Evolutionary conservation across 2,797 vertebrate species (phyloP), one percentile per base, ranked within the genome.

Genomic region (Oceanodroma leucorhoa): DNA sequence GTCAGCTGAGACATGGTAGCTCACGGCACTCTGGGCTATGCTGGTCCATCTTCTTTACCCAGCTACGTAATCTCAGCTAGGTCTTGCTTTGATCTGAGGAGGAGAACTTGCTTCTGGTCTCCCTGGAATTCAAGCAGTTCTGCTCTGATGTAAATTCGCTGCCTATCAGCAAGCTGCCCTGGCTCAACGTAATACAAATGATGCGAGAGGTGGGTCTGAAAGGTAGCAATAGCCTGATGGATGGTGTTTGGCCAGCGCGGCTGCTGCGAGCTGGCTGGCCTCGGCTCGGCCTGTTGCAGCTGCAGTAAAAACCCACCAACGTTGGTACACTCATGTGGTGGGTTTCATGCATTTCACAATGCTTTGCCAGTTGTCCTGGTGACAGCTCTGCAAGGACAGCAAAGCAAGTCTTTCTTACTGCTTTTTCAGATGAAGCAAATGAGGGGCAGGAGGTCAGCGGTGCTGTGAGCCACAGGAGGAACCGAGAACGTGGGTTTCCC

Each of bases 291-390:
- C 79, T 21, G 13, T 54, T 45, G 50, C 62, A 82, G 51, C 76
- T 45, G 36, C 0, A 0, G 40, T 73, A n/a, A n/a, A 83, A 81
- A 6, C 15, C 22, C 30, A 32, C 60, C 0, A 0, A 23, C 0
- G 0, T 3, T 2, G 2, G 5, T 55, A 7, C 5, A 16, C 11
- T 71, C 57, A 9, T 10, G 0, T 22, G 55, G 72, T 5, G 1
- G 3, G 6, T 46, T 54, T 77, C 9, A 1, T 12, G 61, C 26
- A 1, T 64, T 66, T 64, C 40, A 6, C 46, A 22, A 2, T 16
- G 48, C 54, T 48, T 76, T 66, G n/a, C 62, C 24, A 29, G 16
- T 34, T 60, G 21, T 32, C 53, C 13, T 14, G 45, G 34, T 48
- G 60, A 21, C 51, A 67, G 8, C 40, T 58, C 48, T 58, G 62